Evolutionary conservation across 2,113 vertebrate genomes (phyloP), one percentile per base, ranked within the genome.

Genomic region (Thunnus maccoyii): DNA sequence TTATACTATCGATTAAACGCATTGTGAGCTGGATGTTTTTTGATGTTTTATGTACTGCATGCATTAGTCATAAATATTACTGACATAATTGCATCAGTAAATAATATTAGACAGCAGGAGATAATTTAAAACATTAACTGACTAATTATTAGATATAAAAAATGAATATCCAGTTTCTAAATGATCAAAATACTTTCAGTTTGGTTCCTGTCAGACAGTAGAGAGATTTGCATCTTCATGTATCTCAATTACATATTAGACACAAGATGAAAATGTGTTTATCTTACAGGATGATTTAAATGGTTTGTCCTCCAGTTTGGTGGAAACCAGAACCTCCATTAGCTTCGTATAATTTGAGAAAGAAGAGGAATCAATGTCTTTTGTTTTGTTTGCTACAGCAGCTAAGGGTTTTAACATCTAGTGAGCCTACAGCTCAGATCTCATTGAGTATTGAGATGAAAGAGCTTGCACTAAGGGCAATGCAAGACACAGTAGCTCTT

Each of bases 401-500:
- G 25, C 58, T 67, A 60, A 11, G 13, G 18, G 18, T 27, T 74
- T 63, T 13, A 22, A 66, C 12, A 17, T 36, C 70, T 25, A 36
- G 22, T 11, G 8, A 51, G 14, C 48, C 32, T 25, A 36, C 20
- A 36, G 27, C 50, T 71, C 64, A 36, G 25, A 69, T 61, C 47
- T 78, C 18, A 72, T n/a, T 56, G 22, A 63, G 48, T 27, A 2
- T 57, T 71, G 47, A 52, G n/a, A 65, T 50, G 51, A 52, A 63
- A 72, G 36, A 13, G 15, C 8, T 52, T 57, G 61, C 41, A 30
- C 48, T 14, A 15, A 5, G 62, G 71, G 47, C 41, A 60, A 60
- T 27, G n/a, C 32, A 62, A 52, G 58, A 64, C 27, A 36, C 15
- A 8, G 51, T 5, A 46, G n/a, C 22, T 56, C 54, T 72, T 51